Evolutionary conservation across 2,113 vertebrate species (phyloP), one percentile per base, ranked within the genome.

Genomic region (Limanda limanda): DNA sequence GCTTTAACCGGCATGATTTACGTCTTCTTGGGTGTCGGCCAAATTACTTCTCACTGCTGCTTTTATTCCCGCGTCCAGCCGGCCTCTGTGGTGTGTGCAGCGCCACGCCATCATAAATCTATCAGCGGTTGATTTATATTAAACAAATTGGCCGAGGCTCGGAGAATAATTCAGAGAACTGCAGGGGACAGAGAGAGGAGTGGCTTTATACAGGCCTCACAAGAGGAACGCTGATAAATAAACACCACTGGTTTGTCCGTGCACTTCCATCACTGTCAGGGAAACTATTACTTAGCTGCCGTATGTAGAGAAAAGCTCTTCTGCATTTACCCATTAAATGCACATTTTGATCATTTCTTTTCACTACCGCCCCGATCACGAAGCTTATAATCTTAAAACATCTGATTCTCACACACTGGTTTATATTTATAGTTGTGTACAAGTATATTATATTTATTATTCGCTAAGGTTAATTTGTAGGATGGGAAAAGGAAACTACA

Each of bases 141-240:
- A 80, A 88, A 88, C 80, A 86, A 87, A 92, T 82, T 90, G 86
- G 84, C 79, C 47, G 52, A 72, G 72, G 75, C 21, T 79, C 65
- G 48, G 69, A 66, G 71, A 68, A 85, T 88, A 71, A 88, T 75
- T 89, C 76, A 83, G 63, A 35, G 74, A 57, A 42, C 47, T 66
- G 57, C 42, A 74, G 42, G 47, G 67, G 74, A 70, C 69, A 71
- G 52, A 73, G 60, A 23, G 61, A 2, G 12, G 48, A 56, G 78
- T 58, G 57, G 67, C 57, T 58, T 37, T 47, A 68, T 60, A 72
- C 61, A 56, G 8, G 35, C 73, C 64, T 72, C 59, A 59, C 70
- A 35, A 56, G 66, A n/a, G 31, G 78, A 78, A 66, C 27, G 47
- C 62, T 73, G 85, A 92, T 91, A 85, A 85, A 92, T 91, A 71